A percentile compares a stretch with the other conserved stretches of the same genome.
Conservation (phyloP, 2,113 vertebrate genomes). For the Seriola dumerili region DNA sequence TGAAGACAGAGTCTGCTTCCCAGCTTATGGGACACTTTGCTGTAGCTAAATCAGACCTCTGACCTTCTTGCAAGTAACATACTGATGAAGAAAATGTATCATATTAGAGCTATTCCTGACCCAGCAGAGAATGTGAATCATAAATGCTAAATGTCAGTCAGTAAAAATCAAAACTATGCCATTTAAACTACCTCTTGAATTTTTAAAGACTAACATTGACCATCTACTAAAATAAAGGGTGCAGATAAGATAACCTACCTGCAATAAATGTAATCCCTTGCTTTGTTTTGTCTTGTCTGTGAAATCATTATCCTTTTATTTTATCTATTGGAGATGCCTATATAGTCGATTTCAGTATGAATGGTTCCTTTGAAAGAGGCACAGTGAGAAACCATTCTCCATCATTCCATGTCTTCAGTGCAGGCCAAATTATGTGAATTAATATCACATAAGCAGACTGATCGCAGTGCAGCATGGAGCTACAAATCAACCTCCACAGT, state of each 20-base stretch:
- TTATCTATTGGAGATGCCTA: slow-evolving; percentile 40
- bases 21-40: not conserved
- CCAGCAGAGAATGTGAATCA: slow-evolving; percentile 16
- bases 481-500: slow-evolving; percentile 22
- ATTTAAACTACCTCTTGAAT: slow-evolving; percentile 53
- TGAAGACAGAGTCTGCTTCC: not conserved
- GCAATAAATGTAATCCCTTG: slow-evolving; percentile 55
- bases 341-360: slow-evolving; percentile 26
- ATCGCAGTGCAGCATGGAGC: slow-evolving; percentile 30
- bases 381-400: slow-evolving; percentile 47
- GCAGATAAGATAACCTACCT: slow-evolving; percentile 28
- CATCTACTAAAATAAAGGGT: slow-evolving; percentile 12
- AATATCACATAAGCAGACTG: slow-evolving; percentile 50
- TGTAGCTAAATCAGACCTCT: not conserved
- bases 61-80: slow-evolving; percentile 15
- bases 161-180: slow-evolving; percentile 33
- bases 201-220: slow-evolving; percentile 46
- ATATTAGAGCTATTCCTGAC: not conserved
- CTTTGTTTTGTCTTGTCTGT: slow-evolving; percentile 18
- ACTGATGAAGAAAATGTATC: not conserved
- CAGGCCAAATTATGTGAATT: slow-evolving; percentile 58
- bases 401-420: slow-evolving; percentile 37
- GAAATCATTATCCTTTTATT: slow-evolving; percentile 70
- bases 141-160: slow-evolving; percentile 32
- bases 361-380: not conserved